phyloP scores from a whole-genome alignment of 2,888 invertebrate genomes.

The Erebia palarica region DNA sequence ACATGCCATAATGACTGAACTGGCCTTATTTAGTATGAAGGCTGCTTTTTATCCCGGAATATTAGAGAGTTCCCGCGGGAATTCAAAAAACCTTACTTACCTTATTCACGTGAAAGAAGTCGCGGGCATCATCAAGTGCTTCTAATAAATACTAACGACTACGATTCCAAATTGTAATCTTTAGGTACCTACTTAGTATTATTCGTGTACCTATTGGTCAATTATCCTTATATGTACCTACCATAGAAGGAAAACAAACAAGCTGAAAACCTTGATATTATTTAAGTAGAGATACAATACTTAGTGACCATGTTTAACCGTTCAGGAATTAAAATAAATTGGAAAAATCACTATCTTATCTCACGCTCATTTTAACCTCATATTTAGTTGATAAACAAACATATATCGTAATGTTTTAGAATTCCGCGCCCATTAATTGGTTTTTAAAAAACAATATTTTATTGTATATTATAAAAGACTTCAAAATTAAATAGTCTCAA shows the following conservation, averaged over 20 bases:
- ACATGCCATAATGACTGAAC: too few relatives aligned
- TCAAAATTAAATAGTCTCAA: background rate
- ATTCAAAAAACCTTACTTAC: too few relatives aligned
- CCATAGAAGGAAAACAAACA: constrained; percentile 7
- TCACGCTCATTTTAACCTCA: constrained; percentile 10
- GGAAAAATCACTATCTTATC: constrained; percentile 18
- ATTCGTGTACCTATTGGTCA: background rate
- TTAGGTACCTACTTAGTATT: background rate
- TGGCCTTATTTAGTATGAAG: too few relatives aligned
- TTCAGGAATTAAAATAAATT: constrained; percentile 9
- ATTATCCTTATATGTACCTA: background rate
- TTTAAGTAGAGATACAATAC: background rate
- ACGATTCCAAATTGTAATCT: too few relatives aligned
- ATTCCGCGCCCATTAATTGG: constrained; percentile 2
- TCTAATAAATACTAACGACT: too few relatives aligned
- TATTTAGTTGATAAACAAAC: constrained; percentile 10
- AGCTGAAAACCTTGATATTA: background rate
- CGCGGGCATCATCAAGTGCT: too few relatives aligned
- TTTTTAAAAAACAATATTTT: background rate
- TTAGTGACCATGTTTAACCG: background rate
- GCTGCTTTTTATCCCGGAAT: too few relatives aligned
- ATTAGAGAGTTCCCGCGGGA: too few relatives aligned
- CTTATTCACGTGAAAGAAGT: too few relatives aligned
- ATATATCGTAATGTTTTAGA: background rate
- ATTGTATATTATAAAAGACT: background rate